Evolutionary conservation across 2,888 invertebrate species (phyloP).

Genomic region (Ichneumoninae sp.): DNA sequence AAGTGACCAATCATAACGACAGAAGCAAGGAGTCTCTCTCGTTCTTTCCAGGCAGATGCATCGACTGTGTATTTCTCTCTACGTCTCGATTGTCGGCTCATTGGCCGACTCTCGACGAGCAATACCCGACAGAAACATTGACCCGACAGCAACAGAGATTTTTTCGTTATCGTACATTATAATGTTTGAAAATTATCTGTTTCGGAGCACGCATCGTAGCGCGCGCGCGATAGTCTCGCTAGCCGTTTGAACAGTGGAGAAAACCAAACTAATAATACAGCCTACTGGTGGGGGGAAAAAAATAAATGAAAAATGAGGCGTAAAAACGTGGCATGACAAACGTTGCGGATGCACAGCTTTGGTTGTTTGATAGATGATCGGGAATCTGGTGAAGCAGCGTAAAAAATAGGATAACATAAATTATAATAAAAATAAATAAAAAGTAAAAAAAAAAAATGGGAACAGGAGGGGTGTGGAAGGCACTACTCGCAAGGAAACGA

Average conservation of each 20-base stretch:
- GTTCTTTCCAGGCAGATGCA: constrained; percentile 63
- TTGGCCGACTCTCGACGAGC: constrained; percentile 41
- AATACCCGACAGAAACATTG: constrained; percentile 25
- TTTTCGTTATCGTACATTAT: constrained; percentile 20
- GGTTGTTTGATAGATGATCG: constrained; percentile 27
- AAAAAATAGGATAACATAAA: constrained; percentile 20
- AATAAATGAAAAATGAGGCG: not conserved
- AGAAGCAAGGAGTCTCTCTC: constrained; percentile 35
- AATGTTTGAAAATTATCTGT: not conserved
- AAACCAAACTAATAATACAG: constrained; percentile 58
- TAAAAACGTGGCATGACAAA: constrained; percentile 31
- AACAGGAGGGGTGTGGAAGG: constrained; percentile 26
- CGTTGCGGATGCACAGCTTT: constrained; percentile 47
- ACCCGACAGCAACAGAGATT: constrained; percentile 46
- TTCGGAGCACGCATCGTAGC: constrained; percentile 12
- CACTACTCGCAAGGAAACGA: constrained; percentile 62
- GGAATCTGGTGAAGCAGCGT: constrained; percentile 31
- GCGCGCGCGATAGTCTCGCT: constrained; percentile 10
- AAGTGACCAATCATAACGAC: constrained; percentile 46
- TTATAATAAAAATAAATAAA: constrained; percentile 53
- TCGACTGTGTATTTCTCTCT: constrained; percentile 54
- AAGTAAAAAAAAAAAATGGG: constrained; percentile 47
- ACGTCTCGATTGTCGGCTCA: constrained; percentile 4
- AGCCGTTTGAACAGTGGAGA: constrained; percentile 46
- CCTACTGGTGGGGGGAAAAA: constrained; percentile 49